phyloP scores from a whole-genome alignment of 2,888 invertebrate species.

The Cheilosia variabilis region DNA sequence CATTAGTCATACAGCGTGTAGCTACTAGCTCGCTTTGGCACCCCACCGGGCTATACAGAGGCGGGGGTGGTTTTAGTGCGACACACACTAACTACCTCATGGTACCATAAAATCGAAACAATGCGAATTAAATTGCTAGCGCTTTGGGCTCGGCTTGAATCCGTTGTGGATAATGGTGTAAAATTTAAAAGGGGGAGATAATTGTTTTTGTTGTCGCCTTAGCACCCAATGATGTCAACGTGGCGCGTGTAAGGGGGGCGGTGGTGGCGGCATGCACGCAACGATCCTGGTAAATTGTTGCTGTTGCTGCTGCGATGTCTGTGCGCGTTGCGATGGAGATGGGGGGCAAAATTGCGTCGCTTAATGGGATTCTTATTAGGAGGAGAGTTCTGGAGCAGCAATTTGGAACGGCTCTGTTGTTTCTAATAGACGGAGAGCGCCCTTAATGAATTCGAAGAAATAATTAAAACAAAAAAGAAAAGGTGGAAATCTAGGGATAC shows the following conservation, averaged over 20 bases:
- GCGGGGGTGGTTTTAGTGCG: constrained; percentile 36
- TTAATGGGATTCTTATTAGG: constrained; percentile 75
- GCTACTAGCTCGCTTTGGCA: constrained; percentile 33
- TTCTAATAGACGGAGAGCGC: constrained; percentile 8
- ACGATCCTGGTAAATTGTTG: constrained; percentile 65
- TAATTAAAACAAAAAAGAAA: constrained; percentile 56
- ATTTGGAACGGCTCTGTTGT: constrained; percentile 44
- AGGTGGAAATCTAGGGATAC: background rate
- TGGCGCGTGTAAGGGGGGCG: constrained; percentile 57
- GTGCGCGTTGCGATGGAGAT: background rate
- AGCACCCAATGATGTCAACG: constrained; percentile 75
- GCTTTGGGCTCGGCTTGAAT: constrained; percentile 43
- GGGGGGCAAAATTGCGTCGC: constrained; percentile 64
- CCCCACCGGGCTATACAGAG: constrained; percentile 10
- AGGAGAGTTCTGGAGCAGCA: constrained; percentile 51
- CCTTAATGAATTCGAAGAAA: constrained; percentile 55
- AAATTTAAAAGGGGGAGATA: constrained; percentile 69
- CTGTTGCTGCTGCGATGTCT: constrained; percentile 45
- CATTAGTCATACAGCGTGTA: constrained; percentile 72
- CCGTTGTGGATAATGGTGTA: constrained; percentile 48
- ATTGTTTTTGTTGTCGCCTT: constrained; percentile 76
- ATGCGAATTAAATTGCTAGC: constrained; percentile 74
- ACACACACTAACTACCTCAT: constrained; percentile 46
- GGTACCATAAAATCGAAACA: constrained; percentile 70
- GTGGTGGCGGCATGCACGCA: constrained; percentile 19